Evolutionary conservation across 2,113 vertebrate genomes (phyloP), one percentile per base, ranked within the genome.

Genomic region (Halichoerus grypus): DNA sequence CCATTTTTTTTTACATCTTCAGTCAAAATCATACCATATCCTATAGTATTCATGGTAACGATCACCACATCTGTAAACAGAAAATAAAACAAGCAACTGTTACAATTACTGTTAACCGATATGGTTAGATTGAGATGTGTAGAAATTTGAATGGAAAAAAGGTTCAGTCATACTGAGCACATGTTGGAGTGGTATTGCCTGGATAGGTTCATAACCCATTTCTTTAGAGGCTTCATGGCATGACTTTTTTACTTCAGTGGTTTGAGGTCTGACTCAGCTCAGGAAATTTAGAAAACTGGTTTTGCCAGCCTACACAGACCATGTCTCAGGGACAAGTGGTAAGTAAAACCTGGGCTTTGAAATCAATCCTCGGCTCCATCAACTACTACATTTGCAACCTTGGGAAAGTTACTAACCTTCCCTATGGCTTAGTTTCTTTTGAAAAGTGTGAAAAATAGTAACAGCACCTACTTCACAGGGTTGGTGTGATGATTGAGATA

Each of bases 61-160:
- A 69, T 18, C 91, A 31, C 63, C 82, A 72, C 36, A 24, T 96
- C 94, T 57, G 7, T 53, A 65, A 85, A 67, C 84, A 81, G 59
- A 92, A 97, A 94, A 61, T 42, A 84, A 53, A 94, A 59, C n/a
- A 72, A 86, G 11, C 26, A 76, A 57, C 61, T 93, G 53, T 95
- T 39, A 92, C 31, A 76, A 74, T 89, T 82, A 69, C 79, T 87
- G 12, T 84, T 95, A 90, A 53, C 49, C 53, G 69, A 0, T 67
- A 67, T 84, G 21, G 22, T 82, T 97, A 92, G 28, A 59, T 95
- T 97, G 81, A 59, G 80, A 94, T 96, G 22, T 92, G 42, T 36
- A 67, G 86, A 80, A 74, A 83, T 86, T 76, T 5, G 10, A 28
- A 51, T 67, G n/a, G 49, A 74, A 59, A 76, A 92, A 72, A 81